These are phyloP conservation scores for Hippoglossus stenolepis DNA, from an alignment of 2,113 vertebrate genomes.

Conservation along the genomic window DNA sequence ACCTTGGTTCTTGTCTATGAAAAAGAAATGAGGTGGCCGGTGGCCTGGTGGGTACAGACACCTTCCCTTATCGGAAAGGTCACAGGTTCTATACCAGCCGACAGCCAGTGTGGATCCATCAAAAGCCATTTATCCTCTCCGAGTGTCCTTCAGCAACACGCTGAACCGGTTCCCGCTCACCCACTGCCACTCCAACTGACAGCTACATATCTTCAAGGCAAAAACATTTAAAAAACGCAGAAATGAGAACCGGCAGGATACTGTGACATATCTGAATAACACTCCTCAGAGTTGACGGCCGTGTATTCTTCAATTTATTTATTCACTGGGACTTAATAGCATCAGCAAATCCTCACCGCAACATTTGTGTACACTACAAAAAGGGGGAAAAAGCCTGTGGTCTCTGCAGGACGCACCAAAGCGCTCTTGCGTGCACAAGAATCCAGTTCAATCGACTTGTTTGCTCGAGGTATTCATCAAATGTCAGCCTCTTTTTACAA, in stretches of 20 bases:
- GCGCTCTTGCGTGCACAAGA: not conserved
- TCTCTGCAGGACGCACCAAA: conserved; percentile 7
- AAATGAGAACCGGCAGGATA: not conserved
- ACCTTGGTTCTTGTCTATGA: conserved; percentile 28
- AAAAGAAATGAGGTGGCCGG: conserved; percentile 22
- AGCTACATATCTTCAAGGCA: conserved; percentile 33
- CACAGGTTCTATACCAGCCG: conserved; percentile 33
- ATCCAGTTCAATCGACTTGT: conserved; percentile 14
- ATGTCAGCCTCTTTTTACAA: conserved; percentile 33
- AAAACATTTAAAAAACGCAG: conserved; percentile 12
- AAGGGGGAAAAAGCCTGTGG: not conserved
- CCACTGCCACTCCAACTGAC: conserved; percentile 20
- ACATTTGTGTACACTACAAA: not conserved
- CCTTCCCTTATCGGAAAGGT: conserved; percentile 60
- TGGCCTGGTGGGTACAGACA: conserved; percentile 37
- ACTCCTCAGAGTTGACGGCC: not conserved
- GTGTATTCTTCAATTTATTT: not conserved
- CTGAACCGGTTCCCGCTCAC: conserved; percentile 26
- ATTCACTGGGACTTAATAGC: not conserved
- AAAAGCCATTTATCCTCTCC: conserved; percentile 54
- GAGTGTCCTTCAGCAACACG: conserved; percentile 41
- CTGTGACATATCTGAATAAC: not conserved
- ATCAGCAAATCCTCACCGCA: not conserved
- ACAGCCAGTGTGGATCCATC: conserved; percentile 46
- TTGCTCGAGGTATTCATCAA: conserved; percentile 43